Evolutionary conservation across 2,797 vertebrate species (phyloP).

Genomic region (Oreonectes daqikongensis): DNA sequence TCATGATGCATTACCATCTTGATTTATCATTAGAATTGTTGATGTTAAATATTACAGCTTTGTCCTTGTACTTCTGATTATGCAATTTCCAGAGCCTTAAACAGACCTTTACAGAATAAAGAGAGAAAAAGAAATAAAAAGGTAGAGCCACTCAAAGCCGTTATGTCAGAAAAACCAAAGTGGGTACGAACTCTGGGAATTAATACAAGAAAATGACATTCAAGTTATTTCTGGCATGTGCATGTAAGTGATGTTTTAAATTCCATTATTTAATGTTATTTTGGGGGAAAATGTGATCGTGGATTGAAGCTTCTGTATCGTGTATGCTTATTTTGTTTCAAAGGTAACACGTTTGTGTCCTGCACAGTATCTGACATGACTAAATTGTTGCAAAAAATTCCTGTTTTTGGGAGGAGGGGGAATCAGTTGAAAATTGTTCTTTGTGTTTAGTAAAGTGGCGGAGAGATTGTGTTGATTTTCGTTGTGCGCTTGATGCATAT

Average conservation of each 20-base stretch:
- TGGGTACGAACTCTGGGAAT: neutral
- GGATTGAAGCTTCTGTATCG: neutral
- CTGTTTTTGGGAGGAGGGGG: neutral
- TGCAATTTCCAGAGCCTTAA: slow-evolving; percentile 66
- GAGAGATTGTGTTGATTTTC: neutral
- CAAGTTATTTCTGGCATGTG: neutral
- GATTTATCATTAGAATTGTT: too few species aligned
- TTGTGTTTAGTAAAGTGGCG: neutral
- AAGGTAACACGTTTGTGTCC: neutral
- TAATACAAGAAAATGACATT: neutral
- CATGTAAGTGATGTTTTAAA: neutral
- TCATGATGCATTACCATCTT: neutral
- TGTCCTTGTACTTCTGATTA: slow-evolving; percentile 46
- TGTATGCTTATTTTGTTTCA: slow-evolving; percentile 4
- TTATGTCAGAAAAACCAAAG: slow-evolving; percentile 7
- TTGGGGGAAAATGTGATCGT: neutral
- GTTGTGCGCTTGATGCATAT: neutral
- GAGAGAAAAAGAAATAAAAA: slow-evolving; percentile 36
- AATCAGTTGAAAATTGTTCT: neutral
- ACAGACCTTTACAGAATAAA: slow-evolving; percentile 35
- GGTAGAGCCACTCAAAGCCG: neutral
- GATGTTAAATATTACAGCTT: neutral
- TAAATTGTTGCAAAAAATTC: neutral
- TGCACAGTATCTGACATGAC: neutral
- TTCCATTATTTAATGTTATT: neutral